Conservation (phyloP, 2,888 invertebrate species). For the Pristionchus entomophagus region DNA sequence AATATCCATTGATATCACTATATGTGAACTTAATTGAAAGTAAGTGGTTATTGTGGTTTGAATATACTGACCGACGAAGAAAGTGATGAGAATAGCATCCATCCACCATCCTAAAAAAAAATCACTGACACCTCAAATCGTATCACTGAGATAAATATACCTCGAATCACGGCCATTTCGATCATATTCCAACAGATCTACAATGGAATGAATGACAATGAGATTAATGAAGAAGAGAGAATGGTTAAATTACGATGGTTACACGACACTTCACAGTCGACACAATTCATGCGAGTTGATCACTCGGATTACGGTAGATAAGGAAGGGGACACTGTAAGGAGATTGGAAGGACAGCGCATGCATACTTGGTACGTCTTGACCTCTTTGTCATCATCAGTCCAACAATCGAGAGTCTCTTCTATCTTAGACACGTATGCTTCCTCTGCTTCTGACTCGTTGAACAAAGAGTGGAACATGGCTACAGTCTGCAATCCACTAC, state of each 20-base stretch:
- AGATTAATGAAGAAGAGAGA: not conserved
- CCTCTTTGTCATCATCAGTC: constrained; percentile 63
- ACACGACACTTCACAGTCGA: constrained; percentile 34
- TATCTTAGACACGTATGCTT: constrained; percentile 56
- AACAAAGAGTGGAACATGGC: constrained; percentile 65
- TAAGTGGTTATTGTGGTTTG: not conserved
- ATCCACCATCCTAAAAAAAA: constrained; percentile 59
- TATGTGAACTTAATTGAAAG: too few relatives aligned
- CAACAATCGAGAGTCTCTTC: constrained; percentile 55
- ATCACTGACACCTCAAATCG: too few relatives aligned
- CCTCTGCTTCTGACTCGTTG: constrained; percentile 62
- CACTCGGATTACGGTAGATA: constrained; percentile 10
- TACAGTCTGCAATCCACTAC: constrained; percentile 53
- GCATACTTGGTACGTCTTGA: constrained; percentile 51
- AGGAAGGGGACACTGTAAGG: constrained; percentile 27
- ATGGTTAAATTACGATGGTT: constrained; percentile 17
- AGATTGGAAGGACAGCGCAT: constrained; percentile 52
- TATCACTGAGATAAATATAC: too few relatives aligned
- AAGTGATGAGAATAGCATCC: constrained; percentile 52
- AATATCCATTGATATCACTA: too few relatives aligned
- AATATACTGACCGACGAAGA: constrained; percentile 1
- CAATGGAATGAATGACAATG: not conserved
- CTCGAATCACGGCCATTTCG: constrained; percentile 53
- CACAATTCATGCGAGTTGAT: constrained; percentile 2
- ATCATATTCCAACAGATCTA: constrained; percentile 62